phyloP scores from a whole-genome alignment of 1,140 invertebrate species.

The Melipona quadrifasciata region DNA sequence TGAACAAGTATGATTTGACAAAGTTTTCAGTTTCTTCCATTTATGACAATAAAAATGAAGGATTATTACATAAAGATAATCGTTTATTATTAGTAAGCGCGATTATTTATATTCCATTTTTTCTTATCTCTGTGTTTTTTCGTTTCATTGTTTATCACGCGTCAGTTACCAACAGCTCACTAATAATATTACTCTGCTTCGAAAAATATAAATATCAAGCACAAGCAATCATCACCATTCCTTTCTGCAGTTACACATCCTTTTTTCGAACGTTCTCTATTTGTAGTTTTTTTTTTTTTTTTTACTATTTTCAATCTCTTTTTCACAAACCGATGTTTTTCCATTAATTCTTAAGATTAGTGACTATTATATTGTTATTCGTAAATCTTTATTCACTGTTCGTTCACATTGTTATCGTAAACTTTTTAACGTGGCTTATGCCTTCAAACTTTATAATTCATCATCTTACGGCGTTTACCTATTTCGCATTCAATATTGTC shows the following conservation, averaged over 20 bases:
- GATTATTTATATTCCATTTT: constrained; percentile 58
- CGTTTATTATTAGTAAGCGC: constrained; percentile 74
- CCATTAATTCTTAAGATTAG: constrained; percentile 74
- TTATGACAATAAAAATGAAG: constrained; percentile 66
- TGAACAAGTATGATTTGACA: constrained; percentile 76
- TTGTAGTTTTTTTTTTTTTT: constrained; percentile 24
- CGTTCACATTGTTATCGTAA: constrained; percentile 37
- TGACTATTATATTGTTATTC: constrained; percentile 72
- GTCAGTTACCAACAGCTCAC: constrained; percentile 60
- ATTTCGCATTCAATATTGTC: constrained; percentile 75
- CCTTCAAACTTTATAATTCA: constrained; percentile 32
- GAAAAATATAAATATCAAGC: constrained; percentile 81
- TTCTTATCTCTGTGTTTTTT: constrained; percentile 45
- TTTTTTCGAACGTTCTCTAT: constrained; percentile 35
- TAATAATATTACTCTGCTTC: constrained; percentile 69
- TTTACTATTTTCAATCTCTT: constrained; percentile 49
- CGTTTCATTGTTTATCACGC: constrained; percentile 51
- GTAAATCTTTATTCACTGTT: constrained; percentile 52
- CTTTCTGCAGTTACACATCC: constrained; percentile 27
- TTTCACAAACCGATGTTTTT: constrained; percentile 49
- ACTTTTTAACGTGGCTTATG: constrained; percentile 19
- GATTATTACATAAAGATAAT: constrained; percentile 70
- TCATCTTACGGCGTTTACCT: constrained; percentile 63
- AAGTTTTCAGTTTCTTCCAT: constrained; percentile 43
- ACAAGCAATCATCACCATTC: constrained; percentile 73